Evolutionary conservation across 2,797 vertebrate species (phyloP), one percentile per base, ranked within the genome.

Genomic region (Rhynchotus rufescens): DNA sequence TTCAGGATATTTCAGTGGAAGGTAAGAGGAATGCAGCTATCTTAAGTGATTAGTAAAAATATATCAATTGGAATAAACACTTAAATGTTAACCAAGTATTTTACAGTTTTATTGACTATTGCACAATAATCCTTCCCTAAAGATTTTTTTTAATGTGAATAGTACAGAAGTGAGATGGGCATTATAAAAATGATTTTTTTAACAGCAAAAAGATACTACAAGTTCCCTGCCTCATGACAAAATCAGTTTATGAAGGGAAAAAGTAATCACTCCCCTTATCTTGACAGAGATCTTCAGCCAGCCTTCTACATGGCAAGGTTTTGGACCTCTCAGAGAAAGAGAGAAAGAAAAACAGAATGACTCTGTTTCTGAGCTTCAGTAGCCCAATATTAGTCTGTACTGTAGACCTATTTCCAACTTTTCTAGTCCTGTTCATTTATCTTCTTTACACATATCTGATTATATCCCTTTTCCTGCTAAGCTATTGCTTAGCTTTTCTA

Each of bases 1-100:
- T 99, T 94, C 99, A 99, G 94, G 99, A 99, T 96, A 99, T 99
- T 97, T 99, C 98, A 92, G 98, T 99, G 81, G 99, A 99, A 99
- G 99, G 99, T 99, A 97, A 98, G 92, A 88, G n/a, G 22, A 90
- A 22, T 22, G 8, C 3, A 57, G 28, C 23, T 25, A 7, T 40
- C 2, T 52, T 78, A 60, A 93, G 68, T 54, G 56, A 66, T 72
- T 42, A 36, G 12, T 28, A 81, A 66, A 51, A 36, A 36, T 44
- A n/a, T 54, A 21, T 44, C 60, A 42, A 73, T 49, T 8, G 51
- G 34, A 73, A 34, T 28, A 73, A 36, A 40, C 26, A 17, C 17
- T 62, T 62, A 62, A 62, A 62, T 17, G 15, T 26, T 25, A 28
- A 28, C 34, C 23, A 40, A 36, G 25, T 62, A 28, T 26, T 38